Base-by-base conservation (phyloP, 2,797 vertebrate genomes). In the Crenuchus spilurus region DNA sequence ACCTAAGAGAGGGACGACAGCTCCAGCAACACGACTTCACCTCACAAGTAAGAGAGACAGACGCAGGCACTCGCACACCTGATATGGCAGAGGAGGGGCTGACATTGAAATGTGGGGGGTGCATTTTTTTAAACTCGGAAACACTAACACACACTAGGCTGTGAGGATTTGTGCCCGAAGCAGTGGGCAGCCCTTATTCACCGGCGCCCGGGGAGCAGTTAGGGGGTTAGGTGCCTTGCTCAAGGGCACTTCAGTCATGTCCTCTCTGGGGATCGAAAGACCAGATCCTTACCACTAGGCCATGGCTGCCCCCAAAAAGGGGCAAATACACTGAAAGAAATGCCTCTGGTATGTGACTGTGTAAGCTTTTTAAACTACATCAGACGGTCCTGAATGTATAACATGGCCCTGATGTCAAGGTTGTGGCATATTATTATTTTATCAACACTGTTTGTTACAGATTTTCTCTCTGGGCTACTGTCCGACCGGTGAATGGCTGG, bases 11-110 rank as follows among this genome's bases (percentile, higher is more conserved):
- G 79, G 97, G 97, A 0, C 85, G 97, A 4, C 97, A 99, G 89
- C 95, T 99, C 13, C 97, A 99, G 92, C 97, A 99, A 73, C 97
- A 99, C 0, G 97, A 99, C 92, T 99, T 99, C 58, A 99, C 97
- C 85, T 99, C 97, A 73, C 97, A 99, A 95, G 97, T 99, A 65
- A 66, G 8, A 3, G 1, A 52, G 5, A 14, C 7, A 20, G 7
- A 42, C 35, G 16, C 55, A 24, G 1, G 6, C 37, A 6, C 3
- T n/a, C 41, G 22, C n/a, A 22, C 4, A n/a, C 20, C 44, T 35
- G 55, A 22, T 16, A 35, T 30, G 6, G 35, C 58, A 44, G 0
- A 16, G 52, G 20, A 20, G 54, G 11, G 20, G 42, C 64, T 22
- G 31, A 30, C 24, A 52, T n/a, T n/a, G n/a, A n/a, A n/a, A n/a